Conservation (phyloP, 2,797 vertebrate genomes). For the Gymnothorax javanicus region DNA sequence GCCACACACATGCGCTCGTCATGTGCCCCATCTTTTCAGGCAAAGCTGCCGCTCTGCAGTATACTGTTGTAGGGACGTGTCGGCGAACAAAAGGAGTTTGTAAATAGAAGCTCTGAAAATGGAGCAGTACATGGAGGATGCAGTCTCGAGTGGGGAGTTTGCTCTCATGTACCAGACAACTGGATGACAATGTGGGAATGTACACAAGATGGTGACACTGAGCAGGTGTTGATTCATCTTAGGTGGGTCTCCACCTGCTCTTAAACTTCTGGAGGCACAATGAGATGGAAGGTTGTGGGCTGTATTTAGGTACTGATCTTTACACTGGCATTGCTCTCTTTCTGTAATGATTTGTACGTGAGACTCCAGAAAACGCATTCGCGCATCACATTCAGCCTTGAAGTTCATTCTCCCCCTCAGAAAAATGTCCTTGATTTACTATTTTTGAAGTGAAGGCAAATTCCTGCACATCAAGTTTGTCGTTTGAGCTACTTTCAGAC, state of each 20-base stretch:
- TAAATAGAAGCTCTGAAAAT: neutral
- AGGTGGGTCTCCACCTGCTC: neutral
- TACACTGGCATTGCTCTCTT: slow-evolving; percentile 21
- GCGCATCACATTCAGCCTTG: slow-evolving; percentile 14
- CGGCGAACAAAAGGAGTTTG: neutral
- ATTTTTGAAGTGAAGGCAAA: neutral
- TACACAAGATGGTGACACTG: neutral
- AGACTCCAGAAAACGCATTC: slow-evolving; percentile 17
- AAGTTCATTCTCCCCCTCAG: slow-evolving; percentile 4
- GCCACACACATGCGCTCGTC: neutral
- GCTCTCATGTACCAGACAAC: neutral
- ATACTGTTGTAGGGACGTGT: neutral
- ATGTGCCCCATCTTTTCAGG: neutral
- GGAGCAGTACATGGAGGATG: neutral
- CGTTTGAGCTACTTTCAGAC: neutral
- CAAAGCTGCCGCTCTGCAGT: neutral
- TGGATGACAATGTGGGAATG: neutral
- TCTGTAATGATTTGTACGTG: slow-evolving; percentile 13
- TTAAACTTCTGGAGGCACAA: neutral
- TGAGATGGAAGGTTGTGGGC: slow-evolving; percentile 10
- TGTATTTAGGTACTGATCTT: slow-evolving; percentile 19
- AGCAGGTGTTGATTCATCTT: neutral
- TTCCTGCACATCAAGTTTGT: neutral
- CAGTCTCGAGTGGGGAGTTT: neutral
- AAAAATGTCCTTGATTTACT: slow-evolving; percentile 8